phyloP scores from a whole-genome alignment of 2,888 invertebrate genomes.

The Drosophila acutilabella region DNA sequence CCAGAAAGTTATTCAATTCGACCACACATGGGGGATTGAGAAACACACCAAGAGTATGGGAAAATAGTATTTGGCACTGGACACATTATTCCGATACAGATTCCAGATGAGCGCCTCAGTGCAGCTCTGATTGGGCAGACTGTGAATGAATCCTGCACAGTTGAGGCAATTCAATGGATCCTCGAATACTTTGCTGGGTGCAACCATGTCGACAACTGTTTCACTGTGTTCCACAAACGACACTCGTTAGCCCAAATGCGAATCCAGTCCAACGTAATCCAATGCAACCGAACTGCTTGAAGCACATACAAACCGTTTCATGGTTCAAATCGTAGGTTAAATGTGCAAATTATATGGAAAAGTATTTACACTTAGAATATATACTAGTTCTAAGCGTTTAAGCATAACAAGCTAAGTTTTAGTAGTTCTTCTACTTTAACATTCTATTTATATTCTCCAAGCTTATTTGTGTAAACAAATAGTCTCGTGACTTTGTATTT shows the following conservation, averaged over 20 bases:
- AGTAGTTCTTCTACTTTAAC: background rate
- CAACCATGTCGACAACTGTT: conserved; percentile 51
- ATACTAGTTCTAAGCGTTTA: conserved; percentile 1
- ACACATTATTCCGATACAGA: conserved; percentile 65
- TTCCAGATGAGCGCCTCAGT: conserved; percentile 59
- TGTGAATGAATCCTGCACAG: conserved; percentile 48
- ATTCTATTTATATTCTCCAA: background rate
- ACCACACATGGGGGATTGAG: background rate
- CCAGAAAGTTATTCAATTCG: no score
- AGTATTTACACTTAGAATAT: background rate
- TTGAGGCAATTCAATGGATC: conserved; percentile 37
- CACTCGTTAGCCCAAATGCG: background rate
- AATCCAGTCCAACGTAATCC: background rate
- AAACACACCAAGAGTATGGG: conserved; percentile 59
- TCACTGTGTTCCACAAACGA: background rate
- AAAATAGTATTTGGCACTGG: conserved; percentile 56
- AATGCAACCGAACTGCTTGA: background rate
- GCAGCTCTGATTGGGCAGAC: conserved; percentile 53
- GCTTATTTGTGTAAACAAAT: background rate
- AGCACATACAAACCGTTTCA: background rate
- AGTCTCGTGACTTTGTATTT: background rate
- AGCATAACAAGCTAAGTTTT: conserved; percentile 12
- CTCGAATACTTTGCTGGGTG: conserved; percentile 51
- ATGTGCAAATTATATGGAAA: conserved; percentile 36
- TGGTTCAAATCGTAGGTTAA: conserved; percentile 44